These are phyloP conservation scores for Ornithorhynchus anatinus DNA, from an alignment of 2,113 vertebrate genomes.

Conservation along the genomic window DNA sequence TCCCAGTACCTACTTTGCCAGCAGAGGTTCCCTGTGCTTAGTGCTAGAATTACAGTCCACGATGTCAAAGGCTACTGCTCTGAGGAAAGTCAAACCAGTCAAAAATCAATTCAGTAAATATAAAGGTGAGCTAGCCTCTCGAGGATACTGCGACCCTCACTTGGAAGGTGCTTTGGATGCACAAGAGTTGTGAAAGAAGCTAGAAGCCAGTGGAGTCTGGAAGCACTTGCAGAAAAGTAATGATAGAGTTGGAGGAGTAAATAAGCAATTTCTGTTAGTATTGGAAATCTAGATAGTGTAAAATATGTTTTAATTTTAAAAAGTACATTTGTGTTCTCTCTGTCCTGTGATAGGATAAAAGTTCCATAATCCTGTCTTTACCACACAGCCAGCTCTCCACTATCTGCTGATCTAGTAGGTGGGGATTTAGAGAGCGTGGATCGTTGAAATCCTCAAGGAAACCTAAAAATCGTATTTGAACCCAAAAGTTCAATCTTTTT, in stretches of 20 bases:
- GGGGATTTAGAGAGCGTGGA: neutral
- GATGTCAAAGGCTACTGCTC: neutral
- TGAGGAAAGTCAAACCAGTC: neutral
- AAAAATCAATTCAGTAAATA: neutral
- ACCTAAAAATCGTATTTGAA: constrained; percentile 14
- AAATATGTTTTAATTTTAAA: neutral
- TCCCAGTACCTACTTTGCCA: neutral
- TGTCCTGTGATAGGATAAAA: constrained; percentile 18
- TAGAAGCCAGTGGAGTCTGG: neutral
- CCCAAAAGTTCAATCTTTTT: constrained; percentile 6
- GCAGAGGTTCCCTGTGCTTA: neutral
- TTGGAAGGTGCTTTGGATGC: neutral
- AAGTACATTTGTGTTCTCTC: neutral
- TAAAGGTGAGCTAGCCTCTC: neutral
- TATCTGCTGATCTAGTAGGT: constrained; percentile 4
- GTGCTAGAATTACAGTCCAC: neutral
- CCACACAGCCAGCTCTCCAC: constrained; percentile 1
- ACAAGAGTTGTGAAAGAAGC: neutral
- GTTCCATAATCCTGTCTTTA: no score
- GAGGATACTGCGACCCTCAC: neutral
- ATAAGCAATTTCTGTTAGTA: neutral
- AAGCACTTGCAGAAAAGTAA: neutral
- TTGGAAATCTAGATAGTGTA: neutral
- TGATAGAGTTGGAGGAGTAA: neutral
- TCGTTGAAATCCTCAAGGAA: constrained; percentile 11